phyloP scores from a whole-genome alignment of 1,140 invertebrate genomes.

The Habropoda laboriosa region DNA sequence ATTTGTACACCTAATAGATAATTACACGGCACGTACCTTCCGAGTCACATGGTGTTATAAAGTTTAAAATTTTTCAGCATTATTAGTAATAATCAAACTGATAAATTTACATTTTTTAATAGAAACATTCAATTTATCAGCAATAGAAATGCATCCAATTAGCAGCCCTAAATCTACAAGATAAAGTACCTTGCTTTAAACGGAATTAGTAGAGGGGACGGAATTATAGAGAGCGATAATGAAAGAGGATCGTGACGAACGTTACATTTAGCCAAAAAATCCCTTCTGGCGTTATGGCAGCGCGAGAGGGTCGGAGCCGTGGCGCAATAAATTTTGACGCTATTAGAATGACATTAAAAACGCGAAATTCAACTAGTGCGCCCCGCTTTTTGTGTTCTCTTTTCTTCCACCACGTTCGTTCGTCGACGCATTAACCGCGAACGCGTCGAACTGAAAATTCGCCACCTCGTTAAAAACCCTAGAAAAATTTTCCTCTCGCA shows the following conservation, averaged over 20 bases:
- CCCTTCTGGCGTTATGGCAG: too few species aligned
- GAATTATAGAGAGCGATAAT: not conserved
- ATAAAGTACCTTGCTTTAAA: not conserved
- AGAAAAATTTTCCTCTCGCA: not conserved
- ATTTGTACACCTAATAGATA: too few species aligned
- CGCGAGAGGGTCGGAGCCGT: too few species aligned
- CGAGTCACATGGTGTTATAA: too few species aligned
- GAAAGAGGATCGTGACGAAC: not conserved
- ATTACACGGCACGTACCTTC: too few species aligned
- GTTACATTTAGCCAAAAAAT: not conserved
- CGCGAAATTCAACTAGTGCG: slow-evolving; percentile 24
- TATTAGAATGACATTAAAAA: slow-evolving; percentile 45
- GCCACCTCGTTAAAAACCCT: slow-evolving; percentile 34
- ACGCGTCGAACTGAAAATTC: slow-evolving; percentile 45
- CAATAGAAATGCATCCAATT: too few species aligned
- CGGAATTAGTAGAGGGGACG: not conserved
- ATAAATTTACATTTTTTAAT: too few species aligned
- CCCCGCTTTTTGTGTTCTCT: slow-evolving; percentile 20
- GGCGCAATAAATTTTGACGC: slow-evolving; percentile 40
- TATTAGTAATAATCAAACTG: too few species aligned
- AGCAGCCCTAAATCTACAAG: not conserved
- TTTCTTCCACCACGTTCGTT: too few species aligned
- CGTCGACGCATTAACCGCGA: slow-evolving; percentile 26
- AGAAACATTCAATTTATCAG: too few species aligned
- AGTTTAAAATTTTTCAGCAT: too few species aligned